Evolutionary conservation across 2,888 invertebrate genomes (phyloP), one percentile per base, ranked within the genome.

Genomic region (Philereme vetulata): DNA sequence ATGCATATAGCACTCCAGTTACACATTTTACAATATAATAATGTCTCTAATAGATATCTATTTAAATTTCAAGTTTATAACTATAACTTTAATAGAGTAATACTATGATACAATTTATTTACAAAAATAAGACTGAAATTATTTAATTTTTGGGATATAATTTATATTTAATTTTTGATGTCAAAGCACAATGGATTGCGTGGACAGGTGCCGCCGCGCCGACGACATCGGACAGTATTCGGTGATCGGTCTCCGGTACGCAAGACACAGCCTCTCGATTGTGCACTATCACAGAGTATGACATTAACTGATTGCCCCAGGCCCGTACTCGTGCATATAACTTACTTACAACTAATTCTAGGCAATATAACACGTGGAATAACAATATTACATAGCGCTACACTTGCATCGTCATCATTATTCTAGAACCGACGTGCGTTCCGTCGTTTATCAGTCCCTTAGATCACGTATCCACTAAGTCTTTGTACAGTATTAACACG

Each of bases 201-300:
- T 80, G 77, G 73, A 69, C 67, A 65, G 72, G 65, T 11, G 51
- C 47, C 56, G 52, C n/a, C n/a, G n/a, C n/a, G n/a, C 67, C 35
- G 67, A 70, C 70, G 72, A 72, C 62, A 60, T 68, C 72, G 65
- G 74, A 73, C 70, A 74, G 75, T 61, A 58, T 58, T 69, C 69
- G 65, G 62, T 67, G 71, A 74, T 65, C 68, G 66, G 55, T 68
- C 66, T 72, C 66, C 72, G 74, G 71, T 74, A 68, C 70, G 71
- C 72, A 67, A 70, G 80, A 80, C 80, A 81, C 86, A 83, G 85
- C 80, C 84, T 78, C 76, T 67, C 74, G 70, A 80, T 82, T 84
- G 90, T 86, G 90, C 90, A 84, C 82, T 92, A 92, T 92, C 92
- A 92, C 92, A 92, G 92, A 91, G 90, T 90, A 89, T 88, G 91